Base-by-base conservation (phyloP, 2,888 invertebrate species). In the Phasia obesa region DNA sequence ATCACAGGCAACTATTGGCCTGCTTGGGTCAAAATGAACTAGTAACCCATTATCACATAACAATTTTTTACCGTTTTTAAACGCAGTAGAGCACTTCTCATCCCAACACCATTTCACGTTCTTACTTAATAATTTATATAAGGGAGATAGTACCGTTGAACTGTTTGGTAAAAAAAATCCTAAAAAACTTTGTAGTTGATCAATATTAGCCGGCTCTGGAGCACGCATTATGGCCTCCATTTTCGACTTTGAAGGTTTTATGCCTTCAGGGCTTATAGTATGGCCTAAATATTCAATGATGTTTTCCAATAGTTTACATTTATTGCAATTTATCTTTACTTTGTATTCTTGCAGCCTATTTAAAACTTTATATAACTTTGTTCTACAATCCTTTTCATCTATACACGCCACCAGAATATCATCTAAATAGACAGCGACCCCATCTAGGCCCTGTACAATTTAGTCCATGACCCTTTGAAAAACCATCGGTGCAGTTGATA, bases 161-260 rank as follows among this genome's bases (percentile, higher is more conserved):
- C 71, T 42, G 25, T 59, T 49, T 7, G 47, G 9, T 59, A 59
- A 60, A 42, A 62, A n/a, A n/a, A n/a, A n/a, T n/a, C n/a, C n/a
- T n/a, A n/a, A n/a, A n/a, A n/a, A n/a, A 44, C 76, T 81, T n/a
- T 59, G 19, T 3, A 70, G 38, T 38, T 79, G 53, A 4, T 71
- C 42, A 13, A 79, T n/a, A 65, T 71, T 71, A 9, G 7, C n/a
- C 4, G 47, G 64, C 17, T n/a, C 51, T 9, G 71, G 71, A 17
- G 69, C 80, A 3, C 21, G 51, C 35, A 60, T 59, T 62, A 77
- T 62, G 19, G 73, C 67, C 11, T 84, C 81, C 27, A 73, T 60
- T 60, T 84, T 81, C 0, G 19, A 21, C 2, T 78, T 64, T n/a
- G 84, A 79, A n/a, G 81, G 84, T 17, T 60, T 81, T 53, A 78